phyloP scores from a whole-genome alignment of 92 coral and sea anemone species.

The Parazoanthus swiftii region DNA sequence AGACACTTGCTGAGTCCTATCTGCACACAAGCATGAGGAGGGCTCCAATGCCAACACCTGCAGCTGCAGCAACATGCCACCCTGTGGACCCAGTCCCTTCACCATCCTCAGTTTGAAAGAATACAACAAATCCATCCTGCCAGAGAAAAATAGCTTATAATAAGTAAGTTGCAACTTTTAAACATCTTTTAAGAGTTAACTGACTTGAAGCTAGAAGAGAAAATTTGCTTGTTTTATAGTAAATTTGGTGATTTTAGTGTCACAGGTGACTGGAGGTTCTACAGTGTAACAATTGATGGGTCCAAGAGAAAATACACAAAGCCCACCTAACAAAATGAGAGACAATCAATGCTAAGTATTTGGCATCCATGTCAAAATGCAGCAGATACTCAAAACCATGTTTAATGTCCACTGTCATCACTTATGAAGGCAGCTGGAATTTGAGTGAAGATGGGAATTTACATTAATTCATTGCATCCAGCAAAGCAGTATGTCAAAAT shows the following conservation, averaged over 20 bases:
- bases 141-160: conserved; percentile 16
- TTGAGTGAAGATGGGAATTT: neutral
- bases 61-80: conserved; percentile 88
- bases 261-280: neutral
- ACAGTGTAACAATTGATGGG: neutral
- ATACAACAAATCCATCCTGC: conserved; percentile 86
- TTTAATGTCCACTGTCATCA: neutral
- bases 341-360: neutral
- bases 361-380: neutral
- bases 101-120: conserved; percentile 66
- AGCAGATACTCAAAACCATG: neutral
- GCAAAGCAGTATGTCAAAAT: neutral
- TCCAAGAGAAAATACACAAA: neutral
- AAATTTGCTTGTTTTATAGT: too few species aligned
- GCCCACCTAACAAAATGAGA: neutral
- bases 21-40: conserved; percentile 84
- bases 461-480: too few species aligned
- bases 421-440: neutral
- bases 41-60: conserved; percentile 95
- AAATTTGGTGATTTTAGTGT: neutral
- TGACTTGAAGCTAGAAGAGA: neutral
- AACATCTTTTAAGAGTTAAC: neutral
- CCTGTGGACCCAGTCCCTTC: conserved; percentile 46
- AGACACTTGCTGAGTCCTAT: conserved; percentile 23
- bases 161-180: too few species aligned